Evolutionary conservation across 2,113 vertebrate species (phyloP).

Genomic region (Globicephala melas): DNA sequence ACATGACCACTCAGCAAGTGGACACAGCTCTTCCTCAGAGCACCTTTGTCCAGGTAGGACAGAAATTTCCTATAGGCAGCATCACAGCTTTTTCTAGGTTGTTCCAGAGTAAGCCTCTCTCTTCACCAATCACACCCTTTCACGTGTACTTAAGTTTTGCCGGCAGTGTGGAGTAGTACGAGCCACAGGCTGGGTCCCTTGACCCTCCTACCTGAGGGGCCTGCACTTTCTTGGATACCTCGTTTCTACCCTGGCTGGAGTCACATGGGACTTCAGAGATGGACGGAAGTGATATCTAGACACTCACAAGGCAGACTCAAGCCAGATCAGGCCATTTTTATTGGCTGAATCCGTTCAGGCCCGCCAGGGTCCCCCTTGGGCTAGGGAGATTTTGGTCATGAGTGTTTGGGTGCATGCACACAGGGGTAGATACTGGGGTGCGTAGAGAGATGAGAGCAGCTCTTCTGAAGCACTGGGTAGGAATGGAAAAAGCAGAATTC

Average conservation of each 20-base stretch:
- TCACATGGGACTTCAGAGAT: background rate
- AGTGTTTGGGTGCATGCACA: fast-evolving
- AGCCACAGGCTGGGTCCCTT: background rate
- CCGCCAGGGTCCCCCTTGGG: background rate
- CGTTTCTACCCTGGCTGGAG: background rate
- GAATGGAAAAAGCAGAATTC: background rate
- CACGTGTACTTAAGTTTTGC: background rate
- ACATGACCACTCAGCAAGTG: fast-evolving
- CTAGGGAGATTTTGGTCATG: background rate
- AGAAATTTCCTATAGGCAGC: background rate
- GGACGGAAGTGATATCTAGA: background rate
- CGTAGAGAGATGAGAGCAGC: background rate
- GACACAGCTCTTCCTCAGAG: background rate
- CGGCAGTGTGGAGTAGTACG: background rate
- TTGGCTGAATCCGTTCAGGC: background rate
- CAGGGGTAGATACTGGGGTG: fast-evolving
- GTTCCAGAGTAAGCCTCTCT: background rate
- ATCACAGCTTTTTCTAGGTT: background rate
- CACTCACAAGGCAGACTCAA: background rate
- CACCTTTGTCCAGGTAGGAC: background rate
- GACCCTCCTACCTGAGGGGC: background rate
- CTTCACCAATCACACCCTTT: background rate
- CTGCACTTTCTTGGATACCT: background rate
- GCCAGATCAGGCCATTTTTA: slow-evolving; percentile 36
- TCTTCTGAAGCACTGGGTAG: background rate